Evolutionary conservation across 2,113 vertebrate species (phyloP).

Genomic region (Chaetodon auriga): DNA sequence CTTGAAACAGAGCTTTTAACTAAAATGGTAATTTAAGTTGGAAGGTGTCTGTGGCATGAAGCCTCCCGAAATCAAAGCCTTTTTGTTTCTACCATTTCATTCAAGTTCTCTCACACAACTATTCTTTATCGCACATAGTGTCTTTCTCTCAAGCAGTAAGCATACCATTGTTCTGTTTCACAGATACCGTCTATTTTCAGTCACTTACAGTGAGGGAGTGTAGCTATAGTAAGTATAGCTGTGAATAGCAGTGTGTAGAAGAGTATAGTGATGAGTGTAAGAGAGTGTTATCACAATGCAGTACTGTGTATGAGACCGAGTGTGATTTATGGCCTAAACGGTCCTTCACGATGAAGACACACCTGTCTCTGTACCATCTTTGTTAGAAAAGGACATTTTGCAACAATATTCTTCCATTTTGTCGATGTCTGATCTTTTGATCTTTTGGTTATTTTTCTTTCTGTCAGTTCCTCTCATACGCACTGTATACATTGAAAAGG

Average conservation of each 20-base stretch:
- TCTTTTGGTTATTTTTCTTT: conserved; percentile 14
- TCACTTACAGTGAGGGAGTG: too few relatives aligned
- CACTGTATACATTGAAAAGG: not conserved
- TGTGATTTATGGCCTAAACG: not conserved
- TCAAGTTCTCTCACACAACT: not conserved
- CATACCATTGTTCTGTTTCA: too few relatives aligned
- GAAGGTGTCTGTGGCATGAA: not conserved
- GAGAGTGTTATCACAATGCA: not conserved
- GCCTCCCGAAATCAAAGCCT: conserved; percentile 18
- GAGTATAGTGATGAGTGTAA: not conserved
- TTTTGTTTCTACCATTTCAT: not conserved
- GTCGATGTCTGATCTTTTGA: not conserved
- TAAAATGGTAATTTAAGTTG: conserved; percentile 5
- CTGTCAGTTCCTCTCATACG: not conserved
- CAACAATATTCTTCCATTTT: conserved; percentile 10
- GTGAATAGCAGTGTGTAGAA: not conserved
- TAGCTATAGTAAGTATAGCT: not conserved
- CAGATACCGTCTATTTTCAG: too few relatives aligned
- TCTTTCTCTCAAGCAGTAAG: too few relatives aligned
- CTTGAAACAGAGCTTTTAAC: not conserved
- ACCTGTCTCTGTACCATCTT: not conserved
- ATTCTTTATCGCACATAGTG: not conserved
- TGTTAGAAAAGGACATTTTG: not conserved
- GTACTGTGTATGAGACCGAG: not conserved
- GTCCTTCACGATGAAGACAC: not conserved